Conservation (phyloP, 2,888 invertebrate species). For the Xylota segnis region DNA sequence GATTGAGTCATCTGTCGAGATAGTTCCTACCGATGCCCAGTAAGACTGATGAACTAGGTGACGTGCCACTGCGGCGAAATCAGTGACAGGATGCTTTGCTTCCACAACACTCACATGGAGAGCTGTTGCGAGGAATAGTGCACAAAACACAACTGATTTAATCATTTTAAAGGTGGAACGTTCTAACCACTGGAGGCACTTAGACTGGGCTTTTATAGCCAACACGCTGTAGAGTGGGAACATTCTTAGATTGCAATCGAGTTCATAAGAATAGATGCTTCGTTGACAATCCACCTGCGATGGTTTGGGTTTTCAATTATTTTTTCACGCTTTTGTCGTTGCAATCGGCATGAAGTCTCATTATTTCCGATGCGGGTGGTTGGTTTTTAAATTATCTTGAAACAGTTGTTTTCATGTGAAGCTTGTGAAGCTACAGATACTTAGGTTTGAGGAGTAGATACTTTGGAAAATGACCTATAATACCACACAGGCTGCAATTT, state of each 20-base stretch:
- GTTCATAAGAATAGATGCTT: too few relatives aligned
- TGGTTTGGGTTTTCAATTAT: too few relatives aligned
- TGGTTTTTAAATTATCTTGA: too few relatives aligned
- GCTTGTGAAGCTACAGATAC: too few relatives aligned
- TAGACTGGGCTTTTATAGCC: conserved; percentile 51
- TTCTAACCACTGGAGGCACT: conserved; percentile 4
- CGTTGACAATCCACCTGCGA: too few relatives aligned
- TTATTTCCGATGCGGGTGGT: too few relatives aligned
- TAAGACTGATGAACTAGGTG: conserved; percentile 59
- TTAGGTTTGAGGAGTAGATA: too few relatives aligned
- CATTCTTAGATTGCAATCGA: not conserved
- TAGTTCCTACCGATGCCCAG: conserved; percentile 65
- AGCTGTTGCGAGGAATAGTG: conserved; percentile 35
- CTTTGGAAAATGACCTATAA: too few relatives aligned
- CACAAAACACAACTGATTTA: conserved; percentile 35
- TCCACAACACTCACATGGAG: conserved; percentile 10
- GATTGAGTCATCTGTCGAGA: conserved; percentile 22
- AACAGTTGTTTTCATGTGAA: too few relatives aligned
- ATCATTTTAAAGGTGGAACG: conserved; percentile 51
- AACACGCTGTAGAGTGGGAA: not conserved
- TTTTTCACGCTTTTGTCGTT: too few relatives aligned
- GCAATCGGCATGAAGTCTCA: too few relatives aligned
- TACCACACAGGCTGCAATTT: too few relatives aligned
- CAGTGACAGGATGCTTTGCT: not conserved
- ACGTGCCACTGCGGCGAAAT: conserved; percentile 53